These are phyloP conservation scores for Trachymyrmex septentrionalis DNA, from an alignment of 1,140 invertebrate genomes.

Conservation along the genomic window DNA sequence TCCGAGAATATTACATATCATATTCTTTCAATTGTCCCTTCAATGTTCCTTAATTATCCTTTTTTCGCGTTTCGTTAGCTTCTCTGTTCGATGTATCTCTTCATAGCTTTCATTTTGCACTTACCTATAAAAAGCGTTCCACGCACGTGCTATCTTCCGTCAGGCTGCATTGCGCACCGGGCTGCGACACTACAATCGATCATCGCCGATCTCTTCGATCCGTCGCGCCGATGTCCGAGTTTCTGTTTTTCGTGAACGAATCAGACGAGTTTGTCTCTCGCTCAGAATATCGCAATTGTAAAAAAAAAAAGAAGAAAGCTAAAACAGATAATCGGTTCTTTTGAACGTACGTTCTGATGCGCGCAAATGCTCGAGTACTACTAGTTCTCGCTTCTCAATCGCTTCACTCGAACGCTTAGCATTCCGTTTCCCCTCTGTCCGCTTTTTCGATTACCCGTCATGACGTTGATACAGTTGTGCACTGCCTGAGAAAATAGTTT, in stretches of 20 bases:
- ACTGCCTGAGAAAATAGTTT: too few relatives aligned
- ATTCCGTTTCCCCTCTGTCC: not conserved
- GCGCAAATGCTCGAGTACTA: conserved; percentile 45
- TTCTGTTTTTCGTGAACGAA: not conserved
- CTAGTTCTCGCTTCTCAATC: conserved; percentile 60
- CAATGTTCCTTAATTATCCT: not conserved
- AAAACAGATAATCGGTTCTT: not conserved
- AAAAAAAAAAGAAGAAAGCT: not conserved
- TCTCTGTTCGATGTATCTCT: not conserved
- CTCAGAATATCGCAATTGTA: not conserved
- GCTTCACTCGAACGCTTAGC: conserved; percentile 51
- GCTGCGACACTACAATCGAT: conserved; percentile 30
- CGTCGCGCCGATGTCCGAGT: not conserved
- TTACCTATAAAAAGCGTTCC: not conserved
- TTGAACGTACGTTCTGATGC: not conserved
- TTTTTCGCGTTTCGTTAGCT: not conserved
- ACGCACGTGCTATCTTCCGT: conserved; percentile 42
- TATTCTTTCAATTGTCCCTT: not conserved
- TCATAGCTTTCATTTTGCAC: not conserved
- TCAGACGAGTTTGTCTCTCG: not conserved
- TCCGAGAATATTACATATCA: not conserved
- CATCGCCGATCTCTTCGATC: conserved; percentile 36
- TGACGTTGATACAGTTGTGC: not conserved
- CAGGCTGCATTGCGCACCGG: conserved; percentile 12
- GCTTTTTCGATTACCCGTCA: not conserved